Percentiles rank a stretch among this genome's conserved stretches.
Evolutionary conservation across 1,140 invertebrate species (phyloP).

Genomic region (Chymomyza costata): DNA sequence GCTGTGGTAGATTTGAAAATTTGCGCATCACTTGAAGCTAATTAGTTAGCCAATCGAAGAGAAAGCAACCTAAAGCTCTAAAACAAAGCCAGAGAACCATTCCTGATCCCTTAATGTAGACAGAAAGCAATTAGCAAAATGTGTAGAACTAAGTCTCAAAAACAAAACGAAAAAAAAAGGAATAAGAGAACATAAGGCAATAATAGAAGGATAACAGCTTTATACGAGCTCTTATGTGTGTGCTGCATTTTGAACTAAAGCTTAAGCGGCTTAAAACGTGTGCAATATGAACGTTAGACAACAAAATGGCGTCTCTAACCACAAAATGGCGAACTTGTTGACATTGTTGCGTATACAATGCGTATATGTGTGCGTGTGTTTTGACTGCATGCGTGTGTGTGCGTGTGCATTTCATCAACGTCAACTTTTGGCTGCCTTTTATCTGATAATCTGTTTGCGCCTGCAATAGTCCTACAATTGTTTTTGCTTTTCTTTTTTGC

Average conservation of each 20-base stretch:
- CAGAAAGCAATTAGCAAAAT: conserved; percentile 38
- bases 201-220: too few species aligned
- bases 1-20: too few species aligned
- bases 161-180: too few species aligned
- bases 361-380: background rate
- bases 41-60: too few species aligned
- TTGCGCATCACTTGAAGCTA: conserved; percentile 20
- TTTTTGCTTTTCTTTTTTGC: too few species aligned
- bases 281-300: conserved; percentile 23
- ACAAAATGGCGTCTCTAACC: background rate
- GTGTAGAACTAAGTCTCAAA: conserved; percentile 11
- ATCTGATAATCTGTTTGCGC: too few species aligned
- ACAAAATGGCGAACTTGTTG: conserved; percentile 7
- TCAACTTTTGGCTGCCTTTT: too few species aligned
- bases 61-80: background rate
- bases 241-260: too few species aligned
- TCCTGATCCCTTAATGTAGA: background rate
- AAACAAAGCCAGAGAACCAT: background rate
- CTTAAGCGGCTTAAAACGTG: conserved; percentile 52
- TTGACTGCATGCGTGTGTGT: conserved; percentile 1
- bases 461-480: conserved; percentile 7
- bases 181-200: too few species aligned
- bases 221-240: too few species aligned
- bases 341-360: background rate
- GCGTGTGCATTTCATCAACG: conserved; percentile 9